Base-by-base conservation (phyloP, 2,888 invertebrate species). In the Athalia rosae region DNA sequence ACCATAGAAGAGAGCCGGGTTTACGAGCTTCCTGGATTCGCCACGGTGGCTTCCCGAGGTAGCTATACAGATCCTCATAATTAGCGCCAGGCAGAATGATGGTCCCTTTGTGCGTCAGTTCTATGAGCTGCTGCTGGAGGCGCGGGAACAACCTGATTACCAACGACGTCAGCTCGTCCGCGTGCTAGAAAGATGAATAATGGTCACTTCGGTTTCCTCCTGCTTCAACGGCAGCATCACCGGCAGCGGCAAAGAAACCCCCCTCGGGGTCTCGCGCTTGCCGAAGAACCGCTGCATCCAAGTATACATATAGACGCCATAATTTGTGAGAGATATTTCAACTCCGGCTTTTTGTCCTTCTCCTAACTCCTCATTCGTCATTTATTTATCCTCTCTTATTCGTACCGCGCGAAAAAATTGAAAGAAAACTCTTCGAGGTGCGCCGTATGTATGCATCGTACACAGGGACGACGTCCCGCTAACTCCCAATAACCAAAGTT, bases 131-230 rank as follows among this genome's bases (percentile, higher is more conserved):
- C 85, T 83, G 82, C 81, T 79, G 81, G 81, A 79, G 83, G 81
- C 84, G 85, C 80, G 84, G 83, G 84, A 85, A 87, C 85, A 82
- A 86, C 85, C 87, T 87, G 87, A 87, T 87, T 86, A 84, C 84
- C 79, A 82, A 69, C 66, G 66, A 50, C 45, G 41, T 8, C 47
- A 4, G 47, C 7, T 13, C 11, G 53, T 9, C 11, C 53, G 53
- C 11, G 71, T 3, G 45, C 6, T 58, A 58, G 71, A 56, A 28
- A 61, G 43, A 84, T 79, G 80, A 82, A 64, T 63, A 71, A 71
- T 71, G 45, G 71, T 58, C 45, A 71, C 66, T 28, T 28, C 28
- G 66, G 63, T 67, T 41, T 15, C 28, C 71, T 41, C 43, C n/a
- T 56, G 53, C 64, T 28, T 8, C 15, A 41, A 7, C 28, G 28